Base-by-base conservation (phyloP, 2,888 invertebrate genomes). In the Drosophila paucipuncta region DNA sequence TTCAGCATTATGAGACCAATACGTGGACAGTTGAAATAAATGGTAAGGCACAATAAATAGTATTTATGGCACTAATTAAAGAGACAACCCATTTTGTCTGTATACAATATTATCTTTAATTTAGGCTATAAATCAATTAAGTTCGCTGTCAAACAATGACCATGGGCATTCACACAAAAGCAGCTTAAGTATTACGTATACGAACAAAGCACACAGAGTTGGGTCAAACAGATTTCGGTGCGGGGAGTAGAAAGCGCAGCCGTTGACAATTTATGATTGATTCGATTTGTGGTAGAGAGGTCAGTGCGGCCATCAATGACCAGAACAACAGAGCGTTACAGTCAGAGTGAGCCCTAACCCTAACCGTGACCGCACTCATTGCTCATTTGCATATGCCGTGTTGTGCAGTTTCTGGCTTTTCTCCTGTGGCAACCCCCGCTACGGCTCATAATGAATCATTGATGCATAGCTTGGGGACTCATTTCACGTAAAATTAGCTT, bases 401-500 rank as follows among this genome's bases (percentile, higher is more conserved):
- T 70, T 74, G 68, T 53, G 66, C 67, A 62, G 66, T 61, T 69
- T 69, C 78, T 64, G 73, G 63, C 80, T 47, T 58, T 47, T 43
- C 71, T 50, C 7, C 61, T 50, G 68, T 35, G 41, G 30, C 59
- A 35, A 64, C 60, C 67, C 52, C 66, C 30, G 41, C 25, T 50
- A 65, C 70, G 62, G 18, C 30, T 67, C 70, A 64, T 85, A 88
- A 85, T 86, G 85, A 86, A 85, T 86, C 88, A 86, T 90, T 72
- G 73, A 67, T 62, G 75, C 67, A 73, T 68, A 33, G 79, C 71
- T 71, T 61, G 78, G 82, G 78, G 78, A 78, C 83, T 88, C 78
- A 86, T 90, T 86, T 86, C 73, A 86, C 90, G 85, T 85, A 88
- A 85, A 90, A 86, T 86, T 86, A 90, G 85, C 86, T 69, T 76